Evolutionary conservation across 2,888 invertebrate species (phyloP).

Genomic region (Ormyrus nitidulus): DNA sequence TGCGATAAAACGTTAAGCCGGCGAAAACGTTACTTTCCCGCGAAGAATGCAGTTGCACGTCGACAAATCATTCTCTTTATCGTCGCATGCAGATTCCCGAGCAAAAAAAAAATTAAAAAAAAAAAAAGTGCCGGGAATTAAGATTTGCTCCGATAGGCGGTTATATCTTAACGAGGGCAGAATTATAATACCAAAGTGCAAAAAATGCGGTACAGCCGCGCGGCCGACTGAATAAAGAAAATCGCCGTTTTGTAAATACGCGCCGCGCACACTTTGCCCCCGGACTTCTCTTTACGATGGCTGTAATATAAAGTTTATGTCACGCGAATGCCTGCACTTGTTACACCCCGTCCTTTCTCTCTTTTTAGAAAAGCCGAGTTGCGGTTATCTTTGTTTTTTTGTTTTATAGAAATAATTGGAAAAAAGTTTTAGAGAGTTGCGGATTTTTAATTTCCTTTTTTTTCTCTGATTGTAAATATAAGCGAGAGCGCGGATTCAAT

Average conservation of each 20-base stretch:
- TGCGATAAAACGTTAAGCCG: no score
- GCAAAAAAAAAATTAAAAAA: no score
- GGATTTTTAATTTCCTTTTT: no score
- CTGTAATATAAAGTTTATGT: constrained; percentile 38
- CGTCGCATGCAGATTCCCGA: no score
- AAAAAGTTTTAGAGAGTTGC: no score
- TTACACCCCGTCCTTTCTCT: constrained; percentile 19
- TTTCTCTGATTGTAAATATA: no score
- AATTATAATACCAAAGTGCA: constrained; percentile 15
- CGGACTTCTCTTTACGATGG: constrained; percentile 22
- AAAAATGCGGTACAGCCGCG: background rate
- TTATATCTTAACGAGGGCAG: background rate
- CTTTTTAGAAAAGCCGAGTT: constrained; percentile 14
- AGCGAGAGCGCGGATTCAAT: no score
- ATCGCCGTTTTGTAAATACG: constrained; percentile 33
- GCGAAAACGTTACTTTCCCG: no score
- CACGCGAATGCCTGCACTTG: constrained; percentile 31
- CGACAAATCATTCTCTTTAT: no score
- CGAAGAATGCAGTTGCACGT: no score
- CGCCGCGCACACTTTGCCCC: constrained; percentile 8
- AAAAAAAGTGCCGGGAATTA: no score
- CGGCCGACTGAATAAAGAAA: background rate
- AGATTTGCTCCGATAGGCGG: background rate
- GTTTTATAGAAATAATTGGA: constrained; percentile 24
- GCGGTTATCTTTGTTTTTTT: background rate